phyloP scores from a whole-genome alignment of 1,140 invertebrate genomes.

The Panulirus ornatus region DNA sequence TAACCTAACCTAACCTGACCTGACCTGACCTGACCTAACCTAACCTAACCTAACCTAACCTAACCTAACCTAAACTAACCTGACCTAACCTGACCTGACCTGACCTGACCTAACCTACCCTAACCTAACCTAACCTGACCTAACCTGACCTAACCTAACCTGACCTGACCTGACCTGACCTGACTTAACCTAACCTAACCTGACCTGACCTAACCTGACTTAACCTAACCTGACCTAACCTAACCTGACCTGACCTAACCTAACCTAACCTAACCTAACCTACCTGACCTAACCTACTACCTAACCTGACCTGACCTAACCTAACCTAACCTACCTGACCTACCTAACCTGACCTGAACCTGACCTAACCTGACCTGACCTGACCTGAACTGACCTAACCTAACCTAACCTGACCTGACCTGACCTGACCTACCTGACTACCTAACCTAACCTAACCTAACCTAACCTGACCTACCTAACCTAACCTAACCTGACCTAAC shows the following conservation, averaged over 20 bases:
- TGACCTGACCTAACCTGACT: constrained; percentile 6
- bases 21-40: too few relatives aligned
- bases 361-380: not conserved
- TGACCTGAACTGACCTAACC: too few relatives aligned
- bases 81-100: too few relatives aligned
- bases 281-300: not conserved
- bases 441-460: too few relatives aligned
- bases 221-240: not conserved
- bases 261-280: not conserved
- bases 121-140: not conserved
- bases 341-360: not conserved
- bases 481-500: too few relatives aligned
- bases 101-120: too few relatives aligned
- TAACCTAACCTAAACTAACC: too few relatives aligned
- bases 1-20: too few relatives aligned
- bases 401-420: too few relatives aligned
- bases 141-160: not conserved
- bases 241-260: not conserved
- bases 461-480: too few relatives aligned
- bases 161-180: constrained; percentile 10
- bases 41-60: too few relatives aligned
- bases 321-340: not conserved
- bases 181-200: constrained; percentile 3
- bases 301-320: not conserved
- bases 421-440: too few relatives aligned